Base-by-base conservation (phyloP, 30 jellyfish, hydroid and myxozoan genomes). In the Euphysa ruthae region DNA sequence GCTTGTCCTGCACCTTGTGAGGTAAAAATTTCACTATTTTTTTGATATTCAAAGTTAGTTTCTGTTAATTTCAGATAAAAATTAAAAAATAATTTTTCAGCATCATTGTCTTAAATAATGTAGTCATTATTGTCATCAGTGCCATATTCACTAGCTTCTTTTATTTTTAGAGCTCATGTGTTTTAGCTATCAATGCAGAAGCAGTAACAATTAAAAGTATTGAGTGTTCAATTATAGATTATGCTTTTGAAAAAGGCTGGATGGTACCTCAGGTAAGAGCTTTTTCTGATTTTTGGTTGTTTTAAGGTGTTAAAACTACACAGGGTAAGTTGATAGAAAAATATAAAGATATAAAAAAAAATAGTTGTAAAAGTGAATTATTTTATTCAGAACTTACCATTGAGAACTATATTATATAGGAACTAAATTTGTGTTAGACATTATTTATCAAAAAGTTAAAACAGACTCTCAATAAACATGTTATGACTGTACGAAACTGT, bases 1-100 rank as follows among this genome's bases (percentile, higher is more conserved):
- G 94, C 72, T 38, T 81, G 94, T 26, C 94, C 94, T 1, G 94
- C 94, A 0, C 94, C 94, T 1, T 81, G 94, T 43, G 94, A 81
- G 83, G 94, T 81, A 27, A 3, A 70, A 18, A 14, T 0, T 43
- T 0, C 24, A n/a, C 7, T 4, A 12, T 42, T 18, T 6, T 6
- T 15, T 32, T 14, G 42, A 4, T 34, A n/a, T 63, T 24, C 21
- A 6, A 15, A 66, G 13, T 21, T 21, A 13, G n/a, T n/a, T n/a
- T n/a, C n/a, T n/a, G n/a, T n/a, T n/a, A n/a, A n/a, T n/a, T n/a
- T n/a, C n/a, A n/a, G n/a, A n/a, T n/a, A n/a, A n/a, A n/a, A n/a
- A n/a, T n/a, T n/a, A n/a, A n/a, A n/a, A n/a, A n/a, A n/a, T n/a
- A n/a, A n/a, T n/a, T n/a, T n/a, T n/a, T n/a, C n/a, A n/a, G n/a